phyloP scores from a whole-genome alignment of 2,888 invertebrate species.

The Mythimna albipuncta region DNA sequence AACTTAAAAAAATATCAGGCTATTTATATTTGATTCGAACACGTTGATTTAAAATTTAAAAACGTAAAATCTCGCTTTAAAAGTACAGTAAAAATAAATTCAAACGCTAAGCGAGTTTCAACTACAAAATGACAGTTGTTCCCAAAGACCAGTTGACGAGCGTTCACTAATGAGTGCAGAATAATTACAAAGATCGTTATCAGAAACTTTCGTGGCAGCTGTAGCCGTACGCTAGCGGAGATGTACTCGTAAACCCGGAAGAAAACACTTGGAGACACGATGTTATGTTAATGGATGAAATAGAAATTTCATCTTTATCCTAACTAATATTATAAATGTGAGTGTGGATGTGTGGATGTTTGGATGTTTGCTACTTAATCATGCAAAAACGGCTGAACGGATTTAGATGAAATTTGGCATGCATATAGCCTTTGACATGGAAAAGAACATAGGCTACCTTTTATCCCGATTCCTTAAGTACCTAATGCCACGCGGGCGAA shows the following conservation, averaged over 20 bases:
- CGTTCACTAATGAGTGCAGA: conserved; percentile 36
- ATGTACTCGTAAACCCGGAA: neutral
- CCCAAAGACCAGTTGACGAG: conserved; percentile 31
- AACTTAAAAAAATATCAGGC: too few species aligned
- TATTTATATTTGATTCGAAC: neutral
- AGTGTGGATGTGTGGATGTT: too few species aligned
- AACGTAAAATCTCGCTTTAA: neutral
- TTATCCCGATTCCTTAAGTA: too few species aligned
- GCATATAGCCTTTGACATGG: too few species aligned
- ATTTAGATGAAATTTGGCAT: too few species aligned
- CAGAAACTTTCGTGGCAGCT: conserved; percentile 42
- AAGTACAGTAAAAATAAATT: neutral
- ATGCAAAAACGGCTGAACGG: too few species aligned
- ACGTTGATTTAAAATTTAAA: neutral
- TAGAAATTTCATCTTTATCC: neutral
- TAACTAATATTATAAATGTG: too few species aligned
- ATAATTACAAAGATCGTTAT: conserved; percentile 54
- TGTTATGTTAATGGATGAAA: neutral
- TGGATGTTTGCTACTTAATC: too few species aligned
- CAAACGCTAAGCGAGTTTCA: conserved; percentile 18
- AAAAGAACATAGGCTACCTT: too few species aligned
- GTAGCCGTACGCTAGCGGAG: conserved; percentile 1
- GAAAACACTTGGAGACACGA: conserved; percentile 19
- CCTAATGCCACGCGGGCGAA: too few species aligned
- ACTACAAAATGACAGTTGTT: conserved; percentile 35